phyloP scores from a whole-genome alignment of 2,797 vertebrate genomes.

The Myotis vivesi region DNA sequence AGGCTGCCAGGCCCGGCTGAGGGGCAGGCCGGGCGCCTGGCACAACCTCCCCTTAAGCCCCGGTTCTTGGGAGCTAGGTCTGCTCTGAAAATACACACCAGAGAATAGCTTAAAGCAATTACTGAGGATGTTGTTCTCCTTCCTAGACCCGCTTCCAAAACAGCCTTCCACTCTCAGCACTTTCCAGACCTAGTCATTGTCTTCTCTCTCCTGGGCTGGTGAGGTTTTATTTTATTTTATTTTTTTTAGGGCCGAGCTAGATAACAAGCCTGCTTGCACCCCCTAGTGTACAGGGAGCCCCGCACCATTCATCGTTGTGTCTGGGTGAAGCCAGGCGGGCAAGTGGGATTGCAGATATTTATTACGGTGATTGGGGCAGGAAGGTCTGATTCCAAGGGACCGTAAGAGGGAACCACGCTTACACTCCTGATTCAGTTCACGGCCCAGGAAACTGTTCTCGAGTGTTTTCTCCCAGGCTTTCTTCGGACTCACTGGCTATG shows the following conservation, averaged over 20 bases:
- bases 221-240: neutral
- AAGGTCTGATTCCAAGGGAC: neutral
- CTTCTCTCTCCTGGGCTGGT: neutral
- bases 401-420: neutral
- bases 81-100: slow-evolving; percentile 58
- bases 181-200: neutral
- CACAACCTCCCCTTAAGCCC: slow-evolving; percentile 25
- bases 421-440: fast-evolving
- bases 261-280: slow-evolving; percentile 77
- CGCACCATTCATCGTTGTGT: neutral
- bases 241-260: neutral
- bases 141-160: slow-evolving; percentile 44
- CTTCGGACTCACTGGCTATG: neutral
- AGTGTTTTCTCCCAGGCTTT: neutral
- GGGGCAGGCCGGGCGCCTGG: slow-evolving; percentile 40
- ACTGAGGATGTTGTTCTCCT: slow-evolving; percentile 59
- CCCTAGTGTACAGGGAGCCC: slow-evolving; percentile 72
- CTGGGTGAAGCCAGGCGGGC: neutral
- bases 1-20: slow-evolving; percentile 53
- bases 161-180: slow-evolving; percentile 24
- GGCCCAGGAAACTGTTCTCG: neutral
- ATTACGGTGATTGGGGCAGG: fast-evolving
- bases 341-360: fast-evolving
- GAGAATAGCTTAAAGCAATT: slow-evolving; percentile 66
- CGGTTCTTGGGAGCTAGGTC: neutral